phyloP scores from a whole-genome alignment of 1,140 invertebrate species.

The Carposina sasakii region DNA sequence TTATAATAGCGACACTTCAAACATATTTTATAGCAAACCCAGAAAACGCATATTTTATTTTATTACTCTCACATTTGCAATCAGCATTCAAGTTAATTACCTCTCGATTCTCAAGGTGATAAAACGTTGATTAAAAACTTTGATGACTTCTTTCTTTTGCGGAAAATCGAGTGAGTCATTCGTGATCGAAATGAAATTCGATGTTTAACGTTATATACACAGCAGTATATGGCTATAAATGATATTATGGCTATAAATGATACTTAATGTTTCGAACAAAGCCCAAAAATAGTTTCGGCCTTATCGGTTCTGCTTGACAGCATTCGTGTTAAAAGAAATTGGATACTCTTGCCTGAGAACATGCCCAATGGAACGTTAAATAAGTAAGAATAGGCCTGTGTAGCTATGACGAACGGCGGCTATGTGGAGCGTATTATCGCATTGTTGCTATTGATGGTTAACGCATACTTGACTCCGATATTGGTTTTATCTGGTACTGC shows the following conservation, averaged over 20 bases:
- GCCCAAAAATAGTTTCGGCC: slow-evolving; percentile 36
- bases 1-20: slow-evolving; percentile 68
- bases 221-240: no score
- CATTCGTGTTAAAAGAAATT: slow-evolving; percentile 49
- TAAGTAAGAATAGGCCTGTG: no score
- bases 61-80: slow-evolving; percentile 44
- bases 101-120: slow-evolving; percentile 33
- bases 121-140: slow-evolving; percentile 51
- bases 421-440: slow-evolving; percentile 31
- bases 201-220: no score
- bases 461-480: slow-evolving; percentile 33
- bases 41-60: slow-evolving; percentile 39
- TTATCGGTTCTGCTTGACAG: slow-evolving; percentile 42
- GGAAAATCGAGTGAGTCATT: slow-evolving; percentile 28
- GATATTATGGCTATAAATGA: no score
- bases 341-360: slow-evolving; percentile 49
- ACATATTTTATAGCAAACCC: slow-evolving; percentile 42
- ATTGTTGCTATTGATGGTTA: slow-evolving; percentile 38
- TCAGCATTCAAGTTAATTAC: slow-evolving; percentile 44
- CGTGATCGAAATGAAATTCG: no score
- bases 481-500: slow-evolving; percentile 31
- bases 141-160: slow-evolving; percentile 51
- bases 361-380: slow-evolving; percentile 53
- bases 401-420: slow-evolving; percentile 17
- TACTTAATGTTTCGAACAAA: no score